Conservation (phyloP, 2,113 vertebrate genomes). For the Phylloscopus trochilus region DNA sequence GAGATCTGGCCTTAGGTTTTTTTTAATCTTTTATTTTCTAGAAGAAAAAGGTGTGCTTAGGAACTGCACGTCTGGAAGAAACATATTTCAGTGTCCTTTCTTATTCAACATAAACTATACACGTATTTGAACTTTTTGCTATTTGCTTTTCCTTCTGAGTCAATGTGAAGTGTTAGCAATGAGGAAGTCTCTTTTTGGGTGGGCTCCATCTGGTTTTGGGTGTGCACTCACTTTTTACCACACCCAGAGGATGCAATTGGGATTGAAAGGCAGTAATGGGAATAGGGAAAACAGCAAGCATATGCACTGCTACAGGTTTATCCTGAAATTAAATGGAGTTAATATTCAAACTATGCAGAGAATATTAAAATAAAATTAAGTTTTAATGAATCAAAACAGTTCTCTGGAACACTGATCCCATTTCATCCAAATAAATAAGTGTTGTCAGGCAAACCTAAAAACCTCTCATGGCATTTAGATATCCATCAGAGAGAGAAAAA, state of each 20-base stretch:
- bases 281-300: neutral
- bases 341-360: neutral
- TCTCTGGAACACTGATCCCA: neutral
- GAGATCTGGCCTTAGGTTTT: neutral
- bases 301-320: neutral
- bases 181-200: constrained; percentile 1
- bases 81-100: neutral
- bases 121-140: neutral
- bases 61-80: neutral
- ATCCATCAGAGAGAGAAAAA: neutral
- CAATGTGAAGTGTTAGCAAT: neutral
- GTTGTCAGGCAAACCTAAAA: neutral
- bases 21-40: neutral
- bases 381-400: neutral
- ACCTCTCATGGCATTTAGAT: neutral
- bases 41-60: neutral
- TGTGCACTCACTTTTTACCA: neutral
- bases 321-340: neutral
- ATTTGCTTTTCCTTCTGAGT: neutral
- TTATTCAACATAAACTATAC: neutral
- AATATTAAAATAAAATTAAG: neutral
- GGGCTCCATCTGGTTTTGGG: constrained; percentile 45
- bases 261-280: neutral
- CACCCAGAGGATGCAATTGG: neutral
- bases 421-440: neutral